Conservation (phyloP, 2,797 vertebrate species). For the Sebastes taczanowskii region DNA sequence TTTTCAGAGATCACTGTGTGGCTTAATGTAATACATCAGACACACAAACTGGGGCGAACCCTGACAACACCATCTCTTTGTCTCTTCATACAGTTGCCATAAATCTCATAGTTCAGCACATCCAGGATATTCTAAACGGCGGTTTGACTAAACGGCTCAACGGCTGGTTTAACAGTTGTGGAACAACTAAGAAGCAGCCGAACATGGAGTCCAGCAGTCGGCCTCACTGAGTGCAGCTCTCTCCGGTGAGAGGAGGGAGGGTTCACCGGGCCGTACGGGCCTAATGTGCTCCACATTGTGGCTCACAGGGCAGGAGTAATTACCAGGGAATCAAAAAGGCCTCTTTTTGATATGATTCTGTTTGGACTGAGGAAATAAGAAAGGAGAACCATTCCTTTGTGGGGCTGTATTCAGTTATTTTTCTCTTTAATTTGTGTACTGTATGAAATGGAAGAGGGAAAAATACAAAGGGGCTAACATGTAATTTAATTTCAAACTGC, state of each 20-base stretch:
- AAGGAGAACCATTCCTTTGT: constrained; percentile 10
- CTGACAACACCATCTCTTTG: not conserved
- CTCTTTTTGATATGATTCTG: constrained; percentile 17
- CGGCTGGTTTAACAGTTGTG: constrained; percentile 84
- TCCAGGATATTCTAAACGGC: constrained; percentile 95
- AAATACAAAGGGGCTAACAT: constrained; percentile 2
- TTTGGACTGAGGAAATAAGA: constrained; percentile 26
- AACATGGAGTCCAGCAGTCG: constrained; percentile 90
- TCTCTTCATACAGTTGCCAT: constrained; percentile 88
- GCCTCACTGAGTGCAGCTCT: constrained; percentile 85
- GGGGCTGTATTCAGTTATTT: constrained; percentile 32
- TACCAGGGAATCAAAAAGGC: constrained; percentile 38
- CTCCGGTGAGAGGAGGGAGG: not conserved
- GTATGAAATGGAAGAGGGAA: constrained; percentile 2
- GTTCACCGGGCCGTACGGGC: not conserved
- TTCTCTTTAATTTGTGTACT: constrained; percentile 28
- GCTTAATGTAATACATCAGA: not conserved
- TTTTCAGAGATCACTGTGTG: not conserved
- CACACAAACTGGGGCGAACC: not conserved
- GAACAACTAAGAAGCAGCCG: constrained; percentile 83
- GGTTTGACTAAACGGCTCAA: constrained; percentile 89
- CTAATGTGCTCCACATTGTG: constrained; percentile 48
- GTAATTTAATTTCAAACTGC: constrained; percentile 22
- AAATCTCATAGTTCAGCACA: constrained; percentile 97
- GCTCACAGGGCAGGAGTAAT: constrained; percentile 24